Base-by-base conservation (phyloP, 2,797 vertebrate genomes). In the Gobionotothen gibberifrons region DNA sequence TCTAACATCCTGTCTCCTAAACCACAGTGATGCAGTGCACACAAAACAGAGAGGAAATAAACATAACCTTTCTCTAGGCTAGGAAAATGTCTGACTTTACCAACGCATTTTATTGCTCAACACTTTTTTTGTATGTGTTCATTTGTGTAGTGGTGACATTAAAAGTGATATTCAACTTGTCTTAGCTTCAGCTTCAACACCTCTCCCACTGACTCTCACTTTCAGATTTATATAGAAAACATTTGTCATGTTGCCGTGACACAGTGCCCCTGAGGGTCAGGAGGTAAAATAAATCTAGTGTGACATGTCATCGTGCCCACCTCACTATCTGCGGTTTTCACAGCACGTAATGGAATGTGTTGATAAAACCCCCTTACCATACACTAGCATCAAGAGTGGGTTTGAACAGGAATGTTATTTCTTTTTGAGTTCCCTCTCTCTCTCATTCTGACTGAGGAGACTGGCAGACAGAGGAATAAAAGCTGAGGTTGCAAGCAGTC, bases 1-100 rank as follows among this genome's bases (percentile, higher is more conserved):
- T 88, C 49, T 70, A 71, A 84, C 91, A 85, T 89, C 88, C 85
- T 86, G 82, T 44, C 74, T 71, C 26, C n/a, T 57, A 9, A 69
- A 86, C 87, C 85, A 74, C 87, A 86, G 36, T 5, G 16, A 68
- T 58, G 69, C 71, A 49, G 74, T 74, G 81, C 62, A 81, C 63
- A 62, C 64, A 71, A 77, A 65, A 48, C 42, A 76, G 40, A 12
- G 17, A 81, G 74, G 74, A 85, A 85, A 80, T 56, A 74, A 78
- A 77, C 70, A 78, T 48, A 83, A 76, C 59, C 76, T 83, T 78
- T 79, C 54, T 76, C 54, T 58, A 22, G 22, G 22, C n/a, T n/a
- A n/a, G n/a, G 89, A 91, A 92, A 89, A 73, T 54, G 19, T 74
- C 51, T 89, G 78, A 82, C 43, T 40, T 68, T 65, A 70, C 36